Base-by-base conservation (phyloP, 2,888 invertebrate species). In the Acleris cristana region DNA sequence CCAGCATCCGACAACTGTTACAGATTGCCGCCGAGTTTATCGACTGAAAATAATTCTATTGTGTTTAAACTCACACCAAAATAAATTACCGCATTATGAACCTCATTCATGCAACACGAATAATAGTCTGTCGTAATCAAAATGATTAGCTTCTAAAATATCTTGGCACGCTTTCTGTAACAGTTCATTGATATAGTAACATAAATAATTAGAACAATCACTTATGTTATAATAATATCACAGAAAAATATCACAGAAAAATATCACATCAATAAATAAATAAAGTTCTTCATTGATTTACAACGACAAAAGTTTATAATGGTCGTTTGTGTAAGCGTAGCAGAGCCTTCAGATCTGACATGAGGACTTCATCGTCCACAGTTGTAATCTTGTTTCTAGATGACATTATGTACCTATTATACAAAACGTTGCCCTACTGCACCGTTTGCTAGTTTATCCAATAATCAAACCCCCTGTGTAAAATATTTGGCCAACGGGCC, bases 151-250 rank as follows among this genome's bases (percentile, higher is more conserved):
- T 21, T 60, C 45, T 53, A 55, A 21, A 59, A 62, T 54, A 53
- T 62, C 30, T 67, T 67, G 57, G 45, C 62, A 67, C 18, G 40
- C 40, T 40, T 62, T 30, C 49, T 62, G 45, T n/a, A 60, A 7
- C 49, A 56, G 52, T 57, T 44, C 45, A 61, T 61, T 63, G 45
- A 51, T 21, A 23, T 19, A 40, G 19, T 16, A 14, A 21, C 49
- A 30, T 30, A 49, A 26, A 26, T 66, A 30, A 61, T 56, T 26
- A 56, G 40, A 18, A n/a, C 56, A 56, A 63, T 63, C 18, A 49
- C 12, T 60, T 44, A 16, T 51, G 21, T 52, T 45, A 52, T 51
- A 44, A 56, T 19, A 51, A 45, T 26, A 58, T 3, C 14, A 52
- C 7, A 26, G n/a, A n/a, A n/a, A n/a, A n/a, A n/a, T n/a, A n/a